Evolutionary conservation across 2,113 vertebrate species (phyloP), one percentile per base, ranked within the genome.

Genomic region (Ochotona princeps): DNA sequence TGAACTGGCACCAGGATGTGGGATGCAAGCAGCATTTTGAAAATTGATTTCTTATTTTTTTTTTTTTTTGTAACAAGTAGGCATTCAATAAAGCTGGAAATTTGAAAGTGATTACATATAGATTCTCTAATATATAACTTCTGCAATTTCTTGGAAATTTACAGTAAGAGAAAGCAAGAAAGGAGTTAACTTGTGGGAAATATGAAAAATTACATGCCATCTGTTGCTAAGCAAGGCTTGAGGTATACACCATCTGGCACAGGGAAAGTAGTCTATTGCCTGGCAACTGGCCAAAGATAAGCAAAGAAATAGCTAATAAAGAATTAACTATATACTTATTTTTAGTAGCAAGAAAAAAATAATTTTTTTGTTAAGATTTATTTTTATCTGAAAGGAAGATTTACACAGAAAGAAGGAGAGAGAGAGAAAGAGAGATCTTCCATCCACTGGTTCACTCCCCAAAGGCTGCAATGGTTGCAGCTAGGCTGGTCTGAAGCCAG

Each of bases 31-130:
- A 13, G 10, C 54, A 57, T 57, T 17, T 20, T 18, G 18, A 38
- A 86, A 89, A 79, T 1, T 73, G 54, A 67, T 51, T 86, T 89
- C 83, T 83, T 86, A 49, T 49, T 81, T 83, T 91, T 94, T 21
- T 32, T 78, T 11, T 84, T 74, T 44, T 44, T 44, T 44, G 38
- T 44, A 44, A 79, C 81, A 93, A 73, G 28, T 49, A 2, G 76
- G 3, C 38, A 79, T 70, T 91, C 13, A 35, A 85, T 47, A 66
- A 93, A 85, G 54, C 2, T 88, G 26, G 51, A 95, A 86, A 66
- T 78, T 47, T 89, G 15, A 74, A 81, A 94, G 32, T 70, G 51
- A 57, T 73, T 30, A 28, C 28, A 72, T 61, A 66, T 0, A 80
- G 26, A 92, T 65, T 92, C 28, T 91, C 54, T 82, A 82, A 91